Base-by-base conservation (phyloP, 2,797 vertebrate genomes). In the Siniperca undulata region DNA sequence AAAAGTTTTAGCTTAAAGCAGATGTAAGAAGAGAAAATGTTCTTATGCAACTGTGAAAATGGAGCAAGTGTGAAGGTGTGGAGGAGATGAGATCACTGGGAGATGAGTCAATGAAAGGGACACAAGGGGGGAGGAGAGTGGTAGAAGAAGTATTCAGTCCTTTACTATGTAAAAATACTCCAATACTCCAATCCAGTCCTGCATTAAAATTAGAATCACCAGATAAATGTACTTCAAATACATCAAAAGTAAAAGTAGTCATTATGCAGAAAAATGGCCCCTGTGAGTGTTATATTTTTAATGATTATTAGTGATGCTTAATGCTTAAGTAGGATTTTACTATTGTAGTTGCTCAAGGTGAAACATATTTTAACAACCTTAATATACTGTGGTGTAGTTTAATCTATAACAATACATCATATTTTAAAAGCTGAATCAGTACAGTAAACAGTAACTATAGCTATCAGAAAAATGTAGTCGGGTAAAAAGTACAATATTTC, bases 61-160 rank as follows among this genome's bases (percentile, higher is more conserved):
- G 22, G 20, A 64, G 40, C 24, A n/a, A 1, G 79, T 24, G 48
- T 56, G 83, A 67, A 78, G 66, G 53, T 79, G 68, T 60, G 58
- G 76, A 82, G 53, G 48, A 58, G 66, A 67, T 46, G 59, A 70
- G 72, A 12, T 52, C 61, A 20, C 44, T 16, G 30, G 70, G 64
- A 85, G 64, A 81, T 73, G 71, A 84, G 71, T 81, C 70, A 75
- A 7, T 11, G 68, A 24, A 27, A 7, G 27, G 7, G 14, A 74
- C 42, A 56, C 52, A 30, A 66, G 53, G 42, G 27, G 58, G 61
- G 27, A 48, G 24, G n/a, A 46, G 4, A 42, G 24, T 14, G 65
- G 6, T 27, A 53, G 24, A 22, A 34, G 40, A 73, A 36, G 3
- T 17, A 10, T 30, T 61, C 36, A 70, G 20, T 61, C 48, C 24